Base-by-base conservation (phyloP, 2,888 invertebrate genomes). In the Rotaria sp. region DNA sequence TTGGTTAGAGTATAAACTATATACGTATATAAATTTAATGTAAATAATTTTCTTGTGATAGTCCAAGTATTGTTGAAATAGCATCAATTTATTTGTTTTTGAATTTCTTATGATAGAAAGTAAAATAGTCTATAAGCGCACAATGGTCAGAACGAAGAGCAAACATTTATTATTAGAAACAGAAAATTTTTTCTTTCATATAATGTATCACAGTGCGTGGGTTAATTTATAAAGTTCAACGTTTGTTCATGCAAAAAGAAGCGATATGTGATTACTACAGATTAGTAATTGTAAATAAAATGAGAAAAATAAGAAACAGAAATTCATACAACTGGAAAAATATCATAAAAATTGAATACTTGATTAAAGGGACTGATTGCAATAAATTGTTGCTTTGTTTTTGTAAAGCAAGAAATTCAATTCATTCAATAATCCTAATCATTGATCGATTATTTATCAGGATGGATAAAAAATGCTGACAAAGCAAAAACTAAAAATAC, bases 401-500 rank as follows among this genome's bases (percentile, higher is more conserved):
- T 8, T 30, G 3, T 13, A 18, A 35, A 30, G 30, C 30, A 30
- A 35, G 30, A 59, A 35, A 67, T 67, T 21, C 35, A 35, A 67
- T 67, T 13, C 26, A 15, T 2, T 38, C 18, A 18, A 35, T 30
- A 18, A 35, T 10, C 30, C 18, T n/a, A 59, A 1, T 30, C 35
- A 26, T n/a, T 26, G 57, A 59, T 30, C 2, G 5, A 74, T 38
- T 74, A 74, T 41, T 80, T 45, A 45, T 85, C 85, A 2, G 85
- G 85, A 30, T 67, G 75, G 41, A 87, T 74, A 86, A 86, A 87
- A 50, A 87, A 85, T 35, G 87, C 85, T 24, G 87, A 87, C n/a
- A 87, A 75, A 4, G 85, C 87, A 84, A 87, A 87, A 57, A 52
- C 45, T 45, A 87, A 59, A 84, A 87, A 87, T 18, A 87, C 86